Evolutionary conservation across 2,797 vertebrate species (phyloP).

Genomic region (Propithecus perrieri): DNA sequence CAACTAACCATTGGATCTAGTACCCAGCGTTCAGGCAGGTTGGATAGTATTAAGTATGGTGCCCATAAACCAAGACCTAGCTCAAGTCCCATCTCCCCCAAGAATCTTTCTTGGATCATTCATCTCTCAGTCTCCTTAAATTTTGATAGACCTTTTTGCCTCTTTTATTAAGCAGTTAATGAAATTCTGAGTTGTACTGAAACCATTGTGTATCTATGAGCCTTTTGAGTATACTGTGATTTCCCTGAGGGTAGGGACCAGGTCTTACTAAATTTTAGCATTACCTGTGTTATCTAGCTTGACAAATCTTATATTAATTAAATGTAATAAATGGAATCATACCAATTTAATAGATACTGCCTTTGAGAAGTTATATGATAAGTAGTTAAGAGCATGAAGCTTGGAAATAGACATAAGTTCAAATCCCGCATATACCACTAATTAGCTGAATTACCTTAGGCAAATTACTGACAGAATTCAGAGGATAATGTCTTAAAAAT

Average conservation of each 20-base stretch:
- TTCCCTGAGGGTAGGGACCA: neutral
- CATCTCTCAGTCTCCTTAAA: neutral
- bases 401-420: neutral
- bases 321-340: neutral
- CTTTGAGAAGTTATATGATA: neutral
- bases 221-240: neutral
- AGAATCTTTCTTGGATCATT: neutral
- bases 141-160: neutral
- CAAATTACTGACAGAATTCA: conserved; percentile 2
- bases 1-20: neutral
- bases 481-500: neutral
- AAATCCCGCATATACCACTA: neutral
- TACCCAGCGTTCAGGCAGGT: neutral
- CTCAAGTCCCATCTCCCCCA: neutral
- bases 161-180: conserved; percentile 12
- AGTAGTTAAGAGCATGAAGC: neutral
- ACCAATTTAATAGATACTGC: neutral
- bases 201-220: neutral
- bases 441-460: neutral
- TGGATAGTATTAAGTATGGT: neutral
- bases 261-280: conserved; percentile 4
- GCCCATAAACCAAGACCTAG: neutral
- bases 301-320: neutral
- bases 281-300: conserved; percentile 1
- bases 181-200: neutral